Evolutionary conservation across 2,888 invertebrate genomes (phyloP).

Genomic region (Antheraea yamamai): DNA sequence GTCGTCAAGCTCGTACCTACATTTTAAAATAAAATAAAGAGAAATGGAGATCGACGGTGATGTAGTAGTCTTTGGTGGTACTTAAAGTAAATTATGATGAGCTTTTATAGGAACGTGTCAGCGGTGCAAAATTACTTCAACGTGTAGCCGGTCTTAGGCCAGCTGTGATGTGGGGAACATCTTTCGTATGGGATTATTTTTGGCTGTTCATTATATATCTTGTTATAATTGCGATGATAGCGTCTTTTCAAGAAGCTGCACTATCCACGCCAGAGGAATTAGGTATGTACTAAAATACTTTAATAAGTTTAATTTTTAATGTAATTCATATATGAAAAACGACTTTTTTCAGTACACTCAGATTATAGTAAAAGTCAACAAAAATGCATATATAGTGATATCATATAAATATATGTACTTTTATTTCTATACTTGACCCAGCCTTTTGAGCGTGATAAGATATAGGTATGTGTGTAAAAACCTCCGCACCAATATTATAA

Average conservation of each 20-base stretch:
- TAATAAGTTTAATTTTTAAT: neutral
- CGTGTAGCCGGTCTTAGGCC: constrained; percentile 87
- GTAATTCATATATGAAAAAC: too few relatives aligned
- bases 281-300: constrained; percentile 57
- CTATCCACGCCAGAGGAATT: constrained; percentile 79
- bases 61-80: neutral
- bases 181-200: constrained; percentile 86
- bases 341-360: too few relatives aligned
- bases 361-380: too few relatives aligned
- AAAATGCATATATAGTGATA: too few relatives aligned
- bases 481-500: too few relatives aligned
- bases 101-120: constrained; percentile 84
- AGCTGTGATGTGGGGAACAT: constrained; percentile 85
- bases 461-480: too few relatives aligned
- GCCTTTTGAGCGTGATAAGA: too few relatives aligned
- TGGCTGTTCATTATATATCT: constrained; percentile 83
- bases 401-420: too few relatives aligned
- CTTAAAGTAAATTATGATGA: neutral
- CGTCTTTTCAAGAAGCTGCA: constrained; percentile 85
- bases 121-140: constrained; percentile 87
- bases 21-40: too few relatives aligned
- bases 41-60: neutral
- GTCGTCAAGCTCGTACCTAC: too few relatives aligned
- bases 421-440: too few relatives aligned
- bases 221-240: constrained; percentile 83